phyloP scores from a whole-genome alignment of 2,888 invertebrate genomes.

The Drosophila ezoana region DNA sequence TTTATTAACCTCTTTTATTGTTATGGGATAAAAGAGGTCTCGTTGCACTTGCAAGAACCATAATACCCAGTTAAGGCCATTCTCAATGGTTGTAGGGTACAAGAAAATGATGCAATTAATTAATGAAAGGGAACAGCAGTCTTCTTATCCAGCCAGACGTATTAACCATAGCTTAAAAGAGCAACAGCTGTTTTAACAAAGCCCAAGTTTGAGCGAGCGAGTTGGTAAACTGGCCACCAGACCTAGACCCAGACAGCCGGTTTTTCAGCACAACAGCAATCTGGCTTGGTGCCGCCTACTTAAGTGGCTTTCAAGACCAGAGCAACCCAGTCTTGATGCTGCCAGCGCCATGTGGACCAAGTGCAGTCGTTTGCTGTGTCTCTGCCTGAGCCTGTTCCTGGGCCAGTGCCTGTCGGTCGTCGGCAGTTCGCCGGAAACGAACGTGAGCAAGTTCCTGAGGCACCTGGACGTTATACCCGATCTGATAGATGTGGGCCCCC shows the following conservation, averaged over 20 bases:
- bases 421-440: constrained; percentile 62
- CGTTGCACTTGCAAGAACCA: no score
- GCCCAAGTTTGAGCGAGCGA: constrained; percentile 6
- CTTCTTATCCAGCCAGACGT: constrained; percentile 23
- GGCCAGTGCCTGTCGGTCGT: not conserved
- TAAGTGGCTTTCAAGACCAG: constrained; percentile 28
- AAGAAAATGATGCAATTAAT: not conserved
- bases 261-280: constrained; percentile 23
- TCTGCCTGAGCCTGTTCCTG: constrained; percentile 14
- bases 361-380: constrained; percentile 9
- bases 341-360: constrained; percentile 29
- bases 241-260: constrained; percentile 50
- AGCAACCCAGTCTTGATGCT: constrained; percentile 28
- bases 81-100: no score
- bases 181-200: constrained; percentile 48
- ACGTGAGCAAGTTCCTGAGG: constrained; percentile 80
- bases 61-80: no score
- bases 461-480: constrained; percentile 83
- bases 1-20: no score
- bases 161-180: constrained; percentile 7
- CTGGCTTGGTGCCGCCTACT: constrained; percentile 30
- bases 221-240: constrained; percentile 35
- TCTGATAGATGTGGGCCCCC: constrained; percentile 79
- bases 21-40: no score
- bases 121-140: constrained; percentile 24